Conservation (phyloP, 2,113 vertebrate genomes). For the Plecturocebus donacophilus region DNA sequence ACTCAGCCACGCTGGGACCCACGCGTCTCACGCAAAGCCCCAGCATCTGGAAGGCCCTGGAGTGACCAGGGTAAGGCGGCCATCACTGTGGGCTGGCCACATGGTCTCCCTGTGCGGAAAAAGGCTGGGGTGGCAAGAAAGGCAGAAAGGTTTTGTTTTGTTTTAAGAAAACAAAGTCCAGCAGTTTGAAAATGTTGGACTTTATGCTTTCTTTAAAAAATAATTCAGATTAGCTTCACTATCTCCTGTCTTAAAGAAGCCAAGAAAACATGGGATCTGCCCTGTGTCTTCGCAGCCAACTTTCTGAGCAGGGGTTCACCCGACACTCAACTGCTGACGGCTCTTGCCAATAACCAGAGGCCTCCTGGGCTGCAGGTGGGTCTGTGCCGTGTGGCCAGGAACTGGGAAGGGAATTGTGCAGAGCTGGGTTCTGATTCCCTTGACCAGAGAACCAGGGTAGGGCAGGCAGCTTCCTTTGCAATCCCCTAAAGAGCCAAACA, state of each 20-base stretch:
- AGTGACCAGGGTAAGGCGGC: not conserved
- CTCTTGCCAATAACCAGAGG: slow-evolving; percentile 65
- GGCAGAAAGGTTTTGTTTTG: not conserved
- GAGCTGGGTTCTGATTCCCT: not conserved
- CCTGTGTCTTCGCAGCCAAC: slow-evolving; percentile 9
- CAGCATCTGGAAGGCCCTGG: not conserved
- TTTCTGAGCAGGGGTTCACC: slow-evolving; percentile 64
- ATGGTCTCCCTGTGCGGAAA: not conserved
- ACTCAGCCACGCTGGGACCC: not conserved
- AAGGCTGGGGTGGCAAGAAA: not conserved
- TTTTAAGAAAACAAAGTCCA: too few species aligned
- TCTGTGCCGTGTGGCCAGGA: not conserved
- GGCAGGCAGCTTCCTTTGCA: not conserved
- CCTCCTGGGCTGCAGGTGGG: not conserved
- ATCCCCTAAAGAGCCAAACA: not conserved
- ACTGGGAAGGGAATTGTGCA: slow-evolving; percentile 56
- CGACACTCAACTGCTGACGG: not conserved
- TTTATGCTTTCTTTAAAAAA: not conserved
- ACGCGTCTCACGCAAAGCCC: accelerated
- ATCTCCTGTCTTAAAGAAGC: not conserved
- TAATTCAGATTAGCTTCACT: not conserved
- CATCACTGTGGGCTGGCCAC: not conserved
- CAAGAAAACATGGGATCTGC: slow-evolving; percentile 54
- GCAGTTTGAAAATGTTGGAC: not conserved
- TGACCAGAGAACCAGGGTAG: not conserved